These are phyloP conservation scores for Leptodactylus fallax DNA, from an alignment of 2,797 vertebrate species.

Conservation along the genomic window DNA sequence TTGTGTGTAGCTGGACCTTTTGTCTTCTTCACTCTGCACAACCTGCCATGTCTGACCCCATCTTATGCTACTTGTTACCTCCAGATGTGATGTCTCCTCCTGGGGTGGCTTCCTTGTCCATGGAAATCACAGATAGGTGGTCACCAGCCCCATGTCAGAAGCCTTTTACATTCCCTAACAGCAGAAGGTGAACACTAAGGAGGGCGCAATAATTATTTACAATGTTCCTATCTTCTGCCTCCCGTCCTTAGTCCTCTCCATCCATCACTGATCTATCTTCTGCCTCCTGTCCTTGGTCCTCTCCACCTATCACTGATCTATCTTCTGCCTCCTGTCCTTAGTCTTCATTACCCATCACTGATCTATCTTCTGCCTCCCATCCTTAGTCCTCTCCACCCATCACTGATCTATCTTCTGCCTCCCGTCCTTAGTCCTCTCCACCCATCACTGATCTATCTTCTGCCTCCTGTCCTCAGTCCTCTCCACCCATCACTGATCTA, in stretches of 20 bases:
- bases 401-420: neutral
- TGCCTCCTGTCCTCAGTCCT: too few species aligned
- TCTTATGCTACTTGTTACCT: neutral
- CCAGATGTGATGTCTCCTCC: neutral
- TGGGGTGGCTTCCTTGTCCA: neutral
- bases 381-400: neutral
- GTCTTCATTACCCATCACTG: too few species aligned
- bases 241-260: neutral
- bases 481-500: neutral
- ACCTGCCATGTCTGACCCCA: neutral
- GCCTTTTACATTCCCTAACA: too few species aligned
- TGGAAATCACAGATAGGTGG: neutral
- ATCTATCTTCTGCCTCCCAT: neutral
- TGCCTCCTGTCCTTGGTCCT: neutral
- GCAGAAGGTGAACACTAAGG: neutral
- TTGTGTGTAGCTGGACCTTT: neutral
- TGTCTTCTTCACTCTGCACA: neutral
- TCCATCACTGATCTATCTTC: neutral
- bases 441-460: too few species aligned
- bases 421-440: neutral
- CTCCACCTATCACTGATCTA: too few species aligned
- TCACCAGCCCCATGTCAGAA: too few species aligned
- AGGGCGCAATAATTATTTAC: neutral
- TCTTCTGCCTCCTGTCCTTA: too few species aligned
- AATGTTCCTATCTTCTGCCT: neutral